phyloP scores from a whole-genome alignment of 2,113 vertebrate species.

The Phrynocephalus versicolor region DNA sequence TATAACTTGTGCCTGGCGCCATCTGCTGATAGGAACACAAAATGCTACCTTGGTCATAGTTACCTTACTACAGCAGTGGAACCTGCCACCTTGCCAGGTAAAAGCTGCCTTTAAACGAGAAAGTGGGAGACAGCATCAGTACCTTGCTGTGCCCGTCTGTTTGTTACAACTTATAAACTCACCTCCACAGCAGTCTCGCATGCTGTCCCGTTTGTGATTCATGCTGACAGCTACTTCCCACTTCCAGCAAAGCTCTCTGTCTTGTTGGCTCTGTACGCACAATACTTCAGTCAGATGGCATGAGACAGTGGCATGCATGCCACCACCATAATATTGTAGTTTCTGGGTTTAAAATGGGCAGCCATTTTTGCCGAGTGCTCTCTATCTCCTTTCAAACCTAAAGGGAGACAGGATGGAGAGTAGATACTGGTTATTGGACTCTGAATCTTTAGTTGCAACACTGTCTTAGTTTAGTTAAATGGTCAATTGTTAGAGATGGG shows the following conservation, averaged over 20 bases:
- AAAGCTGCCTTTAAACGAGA: not conserved
- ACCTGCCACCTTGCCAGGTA: not conserved
- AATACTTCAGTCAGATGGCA: not conserved
- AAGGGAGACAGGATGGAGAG: not conserved
- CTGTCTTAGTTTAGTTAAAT: not conserved
- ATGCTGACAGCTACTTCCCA: not conserved
- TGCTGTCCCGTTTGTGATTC: not conserved
- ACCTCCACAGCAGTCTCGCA: not conserved
- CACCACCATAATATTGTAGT: not conserved
- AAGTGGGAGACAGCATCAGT: not conserved
- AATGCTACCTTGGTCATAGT: not conserved
- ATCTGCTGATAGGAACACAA: constrained; percentile 5
- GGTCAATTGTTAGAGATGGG: too few species aligned
- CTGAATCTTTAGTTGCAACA: not conserved
- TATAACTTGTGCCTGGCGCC: not conserved
- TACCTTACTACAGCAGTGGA: not conserved
- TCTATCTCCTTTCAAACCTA: not conserved
- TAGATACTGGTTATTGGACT: not conserved
- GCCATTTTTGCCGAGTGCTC: not conserved
- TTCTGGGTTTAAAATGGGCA: not conserved
- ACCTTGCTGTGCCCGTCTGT: not conserved
- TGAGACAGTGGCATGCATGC: not conserved
- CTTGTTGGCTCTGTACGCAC: not conserved
- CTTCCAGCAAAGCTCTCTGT: too few species aligned
- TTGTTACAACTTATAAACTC: not conserved